These are phyloP conservation scores for Saccopteryx leptura DNA, from an alignment of 2,113 vertebrate genomes.

Conservation along the genomic window DNA sequence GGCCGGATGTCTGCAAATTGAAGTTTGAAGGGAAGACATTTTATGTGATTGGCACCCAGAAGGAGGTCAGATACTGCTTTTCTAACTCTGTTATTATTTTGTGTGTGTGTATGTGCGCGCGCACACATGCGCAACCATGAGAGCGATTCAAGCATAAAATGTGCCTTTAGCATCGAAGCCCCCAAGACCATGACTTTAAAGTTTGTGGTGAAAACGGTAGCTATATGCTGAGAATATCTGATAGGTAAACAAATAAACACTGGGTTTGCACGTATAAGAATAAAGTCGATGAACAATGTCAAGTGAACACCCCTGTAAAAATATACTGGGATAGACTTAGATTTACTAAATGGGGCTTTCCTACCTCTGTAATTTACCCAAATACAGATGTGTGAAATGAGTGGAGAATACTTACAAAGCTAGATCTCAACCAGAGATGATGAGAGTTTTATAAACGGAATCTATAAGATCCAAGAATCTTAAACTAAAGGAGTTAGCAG, in stretches of 20 bases:
- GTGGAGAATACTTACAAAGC: background rate
- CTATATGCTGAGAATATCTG: background rate
- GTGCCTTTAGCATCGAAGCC: background rate
- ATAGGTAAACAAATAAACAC: background rate
- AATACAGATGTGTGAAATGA: background rate
- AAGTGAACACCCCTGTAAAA: background rate
- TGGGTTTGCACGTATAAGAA: background rate
- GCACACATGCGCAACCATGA: background rate
- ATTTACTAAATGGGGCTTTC: background rate
- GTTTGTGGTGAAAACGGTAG: background rate
- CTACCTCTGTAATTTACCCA: background rate
- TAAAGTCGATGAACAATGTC: background rate
- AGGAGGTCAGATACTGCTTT: constrained; percentile 92
- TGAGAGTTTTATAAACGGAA: background rate
- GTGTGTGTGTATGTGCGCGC: background rate
- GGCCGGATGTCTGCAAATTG: constrained; percentile 97
- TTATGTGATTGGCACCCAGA: constrained; percentile 96
- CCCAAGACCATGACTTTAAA: background rate
- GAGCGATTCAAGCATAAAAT: background rate
- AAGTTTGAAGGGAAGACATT: constrained; percentile 99
- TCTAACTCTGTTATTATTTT: constrained; percentile 24
- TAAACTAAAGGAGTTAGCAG: background rate
- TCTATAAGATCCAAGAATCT: background rate
- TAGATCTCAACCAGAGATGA: background rate
- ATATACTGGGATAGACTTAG: background rate